These are phyloP conservation scores for Ifrita kowaldi DNA, from an alignment of 2,113 vertebrate species.

Conservation along the genomic window DNA sequence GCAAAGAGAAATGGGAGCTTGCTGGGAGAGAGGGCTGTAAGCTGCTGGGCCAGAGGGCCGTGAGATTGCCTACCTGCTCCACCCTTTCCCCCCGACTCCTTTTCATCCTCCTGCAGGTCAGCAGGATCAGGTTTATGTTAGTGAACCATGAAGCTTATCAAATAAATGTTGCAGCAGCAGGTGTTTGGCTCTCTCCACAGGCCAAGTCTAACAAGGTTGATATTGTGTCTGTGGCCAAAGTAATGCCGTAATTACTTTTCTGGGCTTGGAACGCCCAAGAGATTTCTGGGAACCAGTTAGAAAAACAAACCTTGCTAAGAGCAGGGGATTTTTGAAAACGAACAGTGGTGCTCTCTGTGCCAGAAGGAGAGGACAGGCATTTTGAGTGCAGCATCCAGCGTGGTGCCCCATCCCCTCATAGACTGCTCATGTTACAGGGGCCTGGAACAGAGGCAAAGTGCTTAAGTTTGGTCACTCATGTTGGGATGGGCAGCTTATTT, in stretches of 20 bases:
- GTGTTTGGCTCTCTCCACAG: constrained; percentile 64
- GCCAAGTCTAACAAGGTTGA: constrained; percentile 63
- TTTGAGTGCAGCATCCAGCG: not conserved
- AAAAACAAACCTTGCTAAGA: constrained; percentile 68
- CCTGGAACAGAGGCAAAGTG: constrained; percentile 34
- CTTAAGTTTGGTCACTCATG: constrained; percentile 32
- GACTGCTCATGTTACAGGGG: not conserved
- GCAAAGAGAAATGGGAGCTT: constrained; percentile 47
- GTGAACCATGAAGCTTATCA: constrained; percentile 68
- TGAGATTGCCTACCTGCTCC: constrained; percentile 38
- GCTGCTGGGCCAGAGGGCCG: not conserved
- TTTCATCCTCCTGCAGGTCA: constrained; percentile 71
- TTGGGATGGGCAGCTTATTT: constrained; percentile 58
- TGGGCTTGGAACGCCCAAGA: constrained; percentile 59
- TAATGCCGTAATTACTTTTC: constrained; percentile 56
- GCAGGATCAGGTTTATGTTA: constrained; percentile 65
- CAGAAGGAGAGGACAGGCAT: not conserved
- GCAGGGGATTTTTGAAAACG: constrained; percentile 33
- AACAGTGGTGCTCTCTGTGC: constrained; percentile 47
- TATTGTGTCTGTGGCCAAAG: constrained; percentile 52
- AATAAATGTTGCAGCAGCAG: constrained; percentile 71
- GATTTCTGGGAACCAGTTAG: constrained; percentile 66
- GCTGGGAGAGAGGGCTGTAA: not conserved
- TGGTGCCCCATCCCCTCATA: not conserved
- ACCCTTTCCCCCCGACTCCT: constrained; percentile 12